phyloP scores from a whole-genome alignment of 2,113 vertebrate species.

The Tympanuchus pallidicinctus region DNA sequence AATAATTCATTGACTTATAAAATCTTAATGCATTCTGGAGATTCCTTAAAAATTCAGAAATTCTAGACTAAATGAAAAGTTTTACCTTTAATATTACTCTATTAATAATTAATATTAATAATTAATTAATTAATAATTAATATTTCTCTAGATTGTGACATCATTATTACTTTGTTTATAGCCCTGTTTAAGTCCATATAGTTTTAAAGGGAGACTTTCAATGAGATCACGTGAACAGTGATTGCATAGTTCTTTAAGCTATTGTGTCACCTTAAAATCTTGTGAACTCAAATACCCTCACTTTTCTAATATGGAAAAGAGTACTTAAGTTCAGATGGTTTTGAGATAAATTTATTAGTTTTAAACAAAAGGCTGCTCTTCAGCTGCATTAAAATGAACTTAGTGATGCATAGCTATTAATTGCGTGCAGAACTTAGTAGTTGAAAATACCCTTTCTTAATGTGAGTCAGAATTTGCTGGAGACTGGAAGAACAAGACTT shows the following conservation, averaged over 20 bases:
- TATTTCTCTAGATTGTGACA: background rate
- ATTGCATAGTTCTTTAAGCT: background rate
- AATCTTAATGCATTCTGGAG: background rate
- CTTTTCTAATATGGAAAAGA: background rate
- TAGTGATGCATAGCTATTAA: background rate
- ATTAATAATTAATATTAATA: no score
- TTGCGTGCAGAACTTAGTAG: background rate
- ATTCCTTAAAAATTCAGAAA: background rate
- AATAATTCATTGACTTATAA: background rate
- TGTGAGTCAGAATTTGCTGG: background rate
- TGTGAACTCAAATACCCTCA: background rate
- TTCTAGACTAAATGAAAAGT: background rate
- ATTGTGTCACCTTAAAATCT: background rate
- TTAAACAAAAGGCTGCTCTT: background rate
- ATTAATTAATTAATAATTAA: no score
- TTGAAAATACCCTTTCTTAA: no score
- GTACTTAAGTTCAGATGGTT: background rate
- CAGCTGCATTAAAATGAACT: background rate
- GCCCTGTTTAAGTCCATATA: background rate
- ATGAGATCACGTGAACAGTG: background rate
- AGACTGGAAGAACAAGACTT: background rate
- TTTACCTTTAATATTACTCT: background rate
- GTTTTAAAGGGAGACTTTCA: background rate
- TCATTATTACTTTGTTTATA: background rate
- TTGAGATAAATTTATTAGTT: background rate